Evolutionary conservation across 2,797 vertebrate species (phyloP).

Genomic region (Lophotriccus pileatus): DNA sequence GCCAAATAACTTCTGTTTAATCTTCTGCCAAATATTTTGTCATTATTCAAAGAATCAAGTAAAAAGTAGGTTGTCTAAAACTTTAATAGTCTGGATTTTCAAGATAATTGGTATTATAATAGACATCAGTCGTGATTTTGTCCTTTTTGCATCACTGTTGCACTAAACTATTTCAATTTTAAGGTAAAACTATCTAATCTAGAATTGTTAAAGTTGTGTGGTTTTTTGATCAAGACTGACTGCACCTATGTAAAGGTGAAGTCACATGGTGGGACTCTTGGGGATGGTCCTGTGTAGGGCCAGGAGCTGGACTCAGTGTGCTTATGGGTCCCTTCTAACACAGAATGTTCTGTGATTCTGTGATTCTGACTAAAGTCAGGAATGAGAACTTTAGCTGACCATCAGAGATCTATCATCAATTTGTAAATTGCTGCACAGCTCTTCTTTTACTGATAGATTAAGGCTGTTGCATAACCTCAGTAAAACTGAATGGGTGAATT

Average conservation of each 20-base stretch:
- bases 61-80: neutral
- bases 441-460: neutral
- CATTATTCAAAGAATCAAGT: conserved; percentile 14
- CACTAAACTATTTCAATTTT: neutral
- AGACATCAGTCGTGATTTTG: neutral
- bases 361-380: neutral
- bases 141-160: neutral
- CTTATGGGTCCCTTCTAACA: neutral
- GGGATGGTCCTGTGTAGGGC: neutral
- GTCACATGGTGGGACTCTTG: neutral
- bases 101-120: neutral
- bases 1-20: conserved; percentile 26
- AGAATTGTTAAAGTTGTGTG: neutral
- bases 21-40: conserved; percentile 15
- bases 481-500: neutral
- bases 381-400: neutral
- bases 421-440: neutral
- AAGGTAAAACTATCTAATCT: neutral
- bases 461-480: neutral
- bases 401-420: neutral
- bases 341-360: neutral
- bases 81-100: neutral
- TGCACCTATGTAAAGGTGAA: neutral
- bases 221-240: neutral
- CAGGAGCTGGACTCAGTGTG: neutral